These are phyloP conservation scores for Acestrorhynchus altus DNA, from an alignment of 2,797 vertebrate genomes.

Conservation along the genomic window DNA sequence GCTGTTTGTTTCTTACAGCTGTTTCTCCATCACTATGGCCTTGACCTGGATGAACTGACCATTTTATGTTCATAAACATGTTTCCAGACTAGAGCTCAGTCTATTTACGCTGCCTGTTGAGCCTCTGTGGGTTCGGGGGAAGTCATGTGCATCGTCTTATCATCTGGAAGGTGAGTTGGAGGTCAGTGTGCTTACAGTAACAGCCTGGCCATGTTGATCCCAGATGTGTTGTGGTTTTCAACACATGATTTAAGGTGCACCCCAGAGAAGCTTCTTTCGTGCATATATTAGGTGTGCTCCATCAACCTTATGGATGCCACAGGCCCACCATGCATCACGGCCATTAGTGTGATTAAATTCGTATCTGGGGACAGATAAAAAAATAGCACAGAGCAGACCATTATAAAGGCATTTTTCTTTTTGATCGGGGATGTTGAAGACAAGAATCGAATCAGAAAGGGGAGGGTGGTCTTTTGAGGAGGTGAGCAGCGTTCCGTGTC, in stretches of 20 bases:
- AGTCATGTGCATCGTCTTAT: slow-evolving; percentile 8
- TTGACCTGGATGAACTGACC: background rate
- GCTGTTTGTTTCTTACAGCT: background rate
- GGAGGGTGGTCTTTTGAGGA: slow-evolving; percentile 25
- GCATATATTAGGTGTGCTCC: background rate
- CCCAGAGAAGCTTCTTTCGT: background rate
- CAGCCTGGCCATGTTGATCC: slow-evolving; percentile 16
- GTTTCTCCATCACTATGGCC: background rate
- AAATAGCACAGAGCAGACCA: background rate
- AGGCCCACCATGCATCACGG: slow-evolving; percentile 1
- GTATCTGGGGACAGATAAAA: slow-evolving; percentile 35
- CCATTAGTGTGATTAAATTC: slow-evolving; percentile 4
- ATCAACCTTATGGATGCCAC: slow-evolving; percentile 6
- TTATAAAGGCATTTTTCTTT: slow-evolving; percentile 20
- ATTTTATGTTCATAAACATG: slow-evolving; percentile 3
- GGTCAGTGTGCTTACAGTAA: background rate
- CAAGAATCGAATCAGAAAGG: slow-evolving; percentile 16
- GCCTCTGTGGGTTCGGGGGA: background rate
- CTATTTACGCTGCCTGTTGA: background rate
- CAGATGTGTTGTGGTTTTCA: background rate
- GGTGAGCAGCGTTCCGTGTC: slow-evolving; percentile 29
- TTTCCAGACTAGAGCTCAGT: background rate
- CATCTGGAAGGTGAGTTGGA: slow-evolving; percentile 21
- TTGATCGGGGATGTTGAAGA: slow-evolving; percentile 9
- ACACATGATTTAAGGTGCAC: background rate